phyloP scores from a whole-genome alignment of 2,113 vertebrate species.

The Caranx ignobilis region DNA sequence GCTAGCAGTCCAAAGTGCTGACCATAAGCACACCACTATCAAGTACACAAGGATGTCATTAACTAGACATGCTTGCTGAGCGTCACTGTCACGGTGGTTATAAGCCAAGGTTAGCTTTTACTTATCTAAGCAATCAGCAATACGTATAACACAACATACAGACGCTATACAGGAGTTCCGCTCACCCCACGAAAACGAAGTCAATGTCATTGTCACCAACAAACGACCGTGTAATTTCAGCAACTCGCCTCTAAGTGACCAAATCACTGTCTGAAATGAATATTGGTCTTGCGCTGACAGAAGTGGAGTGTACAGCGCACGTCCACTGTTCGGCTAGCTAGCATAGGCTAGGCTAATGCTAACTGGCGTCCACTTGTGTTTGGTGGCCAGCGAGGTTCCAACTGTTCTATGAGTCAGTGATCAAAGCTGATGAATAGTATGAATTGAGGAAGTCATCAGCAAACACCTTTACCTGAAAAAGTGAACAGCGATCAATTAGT shows the following conservation, averaged over 20 bases:
- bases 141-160: neutral
- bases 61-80: neutral
- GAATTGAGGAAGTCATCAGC: neutral
- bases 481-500: conserved; percentile 33
- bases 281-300: neutral
- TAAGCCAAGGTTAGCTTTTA: neutral
- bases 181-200: too few relatives aligned
- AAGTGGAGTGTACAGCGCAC: neutral
- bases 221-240: neutral
- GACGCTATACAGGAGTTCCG: neutral
- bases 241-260: neutral
- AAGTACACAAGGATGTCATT: neutral
- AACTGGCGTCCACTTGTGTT: conserved; percentile 30
- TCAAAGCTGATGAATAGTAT: neutral
- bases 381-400: neutral
- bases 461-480: conserved; percentile 50
- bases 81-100: neutral
- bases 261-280: neutral
- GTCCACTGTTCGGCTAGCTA: neutral
- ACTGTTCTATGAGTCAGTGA: neutral
- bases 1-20: neutral
- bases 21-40: neutral
- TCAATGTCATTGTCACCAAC: neutral
- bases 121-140: neutral
- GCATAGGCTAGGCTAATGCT: conserved; percentile 49